Evolutionary conservation across 1,140 invertebrate species (phyloP).

Genomic region (Yoshiicerus persimilis): DNA sequence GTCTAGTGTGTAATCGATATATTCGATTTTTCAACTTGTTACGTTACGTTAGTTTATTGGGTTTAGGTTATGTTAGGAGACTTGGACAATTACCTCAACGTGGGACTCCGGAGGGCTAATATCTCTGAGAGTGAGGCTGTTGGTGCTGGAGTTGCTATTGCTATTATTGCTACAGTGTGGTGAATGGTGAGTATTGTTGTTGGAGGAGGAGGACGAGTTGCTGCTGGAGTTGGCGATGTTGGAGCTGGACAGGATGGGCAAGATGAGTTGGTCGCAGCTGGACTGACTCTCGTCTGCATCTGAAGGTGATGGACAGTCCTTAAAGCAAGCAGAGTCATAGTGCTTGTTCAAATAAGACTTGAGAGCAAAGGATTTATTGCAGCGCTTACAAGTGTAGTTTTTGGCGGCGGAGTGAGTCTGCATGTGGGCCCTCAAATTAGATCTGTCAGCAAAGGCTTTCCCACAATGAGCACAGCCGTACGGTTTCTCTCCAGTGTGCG

Average conservation of each 20-base stretch:
- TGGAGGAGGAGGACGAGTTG: not conserved
- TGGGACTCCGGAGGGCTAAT: not conserved
- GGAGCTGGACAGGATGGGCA: not conserved
- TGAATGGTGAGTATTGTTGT: constrained; percentile 3
- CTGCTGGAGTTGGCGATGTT: not conserved
- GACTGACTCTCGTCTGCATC: constrained; percentile 37
- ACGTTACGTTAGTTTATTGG: not conserved
- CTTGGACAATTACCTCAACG: constrained; percentile 5
- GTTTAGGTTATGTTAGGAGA: not conserved
- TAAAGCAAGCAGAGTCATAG: constrained; percentile 85
- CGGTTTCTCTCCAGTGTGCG: constrained; percentile 71
- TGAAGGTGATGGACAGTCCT: constrained; percentile 53
- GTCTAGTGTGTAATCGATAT: constrained; percentile 36
- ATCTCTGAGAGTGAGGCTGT: not conserved
- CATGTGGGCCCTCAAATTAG: constrained; percentile 97
- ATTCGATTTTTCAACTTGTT: constrained; percentile 42
- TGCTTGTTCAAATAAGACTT: constrained; percentile 98
- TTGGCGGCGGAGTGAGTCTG: constrained; percentile 93
- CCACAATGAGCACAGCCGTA: constrained; percentile 71
- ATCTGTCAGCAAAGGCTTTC: constrained; percentile 69
- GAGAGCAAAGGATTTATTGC: constrained; percentile 90
- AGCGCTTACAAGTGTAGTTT: constrained; percentile 84
- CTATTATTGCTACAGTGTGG: not conserved
- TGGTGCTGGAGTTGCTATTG: not conserved
- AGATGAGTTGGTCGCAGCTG: constrained; percentile 18